Conservation (phyloP, 2,888 invertebrate genomes). For the Lydus trimaculatus region DNA sequence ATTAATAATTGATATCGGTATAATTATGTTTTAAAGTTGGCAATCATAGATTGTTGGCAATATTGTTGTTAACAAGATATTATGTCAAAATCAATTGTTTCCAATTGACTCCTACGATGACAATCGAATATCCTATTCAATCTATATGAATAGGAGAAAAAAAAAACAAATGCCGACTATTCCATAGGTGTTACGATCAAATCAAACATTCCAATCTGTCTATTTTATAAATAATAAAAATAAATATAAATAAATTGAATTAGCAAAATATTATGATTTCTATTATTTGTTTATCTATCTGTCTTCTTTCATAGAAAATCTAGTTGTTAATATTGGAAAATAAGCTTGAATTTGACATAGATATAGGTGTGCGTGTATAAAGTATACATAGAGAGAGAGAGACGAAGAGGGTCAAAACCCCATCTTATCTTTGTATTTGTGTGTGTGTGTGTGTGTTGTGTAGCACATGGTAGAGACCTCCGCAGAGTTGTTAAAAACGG, state of each 20-base stretch:
- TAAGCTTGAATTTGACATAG: not conserved
- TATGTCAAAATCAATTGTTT: conserved; percentile 1
- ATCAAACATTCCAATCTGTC: conserved; percentile 2
- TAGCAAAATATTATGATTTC: not conserved
- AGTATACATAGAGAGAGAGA: conserved; percentile 2
- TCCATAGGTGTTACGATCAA: not conserved
- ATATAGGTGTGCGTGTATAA: no score
- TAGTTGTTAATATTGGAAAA: conserved; percentile 1
- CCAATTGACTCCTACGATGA: not conserved
- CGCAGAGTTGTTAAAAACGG: conserved; percentile 32
- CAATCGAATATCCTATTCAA: not conserved
- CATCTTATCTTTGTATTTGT: conserved; percentile 7
- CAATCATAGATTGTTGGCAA: not conserved
- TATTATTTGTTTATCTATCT: no score
- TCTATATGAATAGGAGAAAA: no score
- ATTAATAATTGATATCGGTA: no score
- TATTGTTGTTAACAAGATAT: not conserved
- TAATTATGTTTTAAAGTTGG: no score
- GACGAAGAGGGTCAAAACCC: not conserved
- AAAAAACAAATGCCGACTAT: not conserved
- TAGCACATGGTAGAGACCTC: conserved; percentile 36
- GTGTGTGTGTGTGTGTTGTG: not conserved
- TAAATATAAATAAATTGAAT: not conserved
- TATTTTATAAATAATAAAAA: not conserved
- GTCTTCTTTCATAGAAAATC: conserved; percentile 23